Evolutionary conservation across 2,888 invertebrate genomes (phyloP), one percentile per base, ranked within the genome.

Genomic region (Andrena camellia): DNA sequence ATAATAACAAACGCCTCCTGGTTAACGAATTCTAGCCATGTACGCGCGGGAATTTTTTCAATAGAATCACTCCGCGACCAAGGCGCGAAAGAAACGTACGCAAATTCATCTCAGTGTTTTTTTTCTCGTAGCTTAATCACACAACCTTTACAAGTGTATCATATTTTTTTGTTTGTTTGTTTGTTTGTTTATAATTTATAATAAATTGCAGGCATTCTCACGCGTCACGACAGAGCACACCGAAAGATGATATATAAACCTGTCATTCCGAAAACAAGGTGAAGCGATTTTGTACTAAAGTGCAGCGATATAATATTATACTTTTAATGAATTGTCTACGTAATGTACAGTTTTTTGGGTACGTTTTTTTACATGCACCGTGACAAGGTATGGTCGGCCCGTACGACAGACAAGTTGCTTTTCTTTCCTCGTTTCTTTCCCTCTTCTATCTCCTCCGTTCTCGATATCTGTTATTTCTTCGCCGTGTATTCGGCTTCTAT

Each of bases 201-300:
- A 88, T 89, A 84, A 91, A 90, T 90, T 90, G 87, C 89, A 89
- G 87, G 79, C 91, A 91, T 90, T 91, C 70, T 48, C 90, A 89
- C 89, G 86, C 90, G 86, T 92, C 88, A 89, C 90, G 84, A 89
- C 82, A 89, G 42, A 42, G 85, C 88, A 89, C 85, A 91, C 89
- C 87, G 86, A 90, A 86, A 89, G 86, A 90, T 88, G 89, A 90
- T 90, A 91, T 42, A 42, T 89, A 91, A 93, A 91, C 89, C 86
- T 90, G 91, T 90, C 88, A 88, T 89, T 88, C 88, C 81, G 87
- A 92, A 42, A 92, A 90, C 89, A 91, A 92, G 90, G 91, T 91
- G 87, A 92, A 93, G 92, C 91, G 88, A 91, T 92, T 92, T 93
- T 93, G 93, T 93, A 93, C 93, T 93, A 93, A 93, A 93, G 93